Base-by-base conservation (phyloP, 2,113 vertebrate species). In the Morone saxatilis region DNA sequence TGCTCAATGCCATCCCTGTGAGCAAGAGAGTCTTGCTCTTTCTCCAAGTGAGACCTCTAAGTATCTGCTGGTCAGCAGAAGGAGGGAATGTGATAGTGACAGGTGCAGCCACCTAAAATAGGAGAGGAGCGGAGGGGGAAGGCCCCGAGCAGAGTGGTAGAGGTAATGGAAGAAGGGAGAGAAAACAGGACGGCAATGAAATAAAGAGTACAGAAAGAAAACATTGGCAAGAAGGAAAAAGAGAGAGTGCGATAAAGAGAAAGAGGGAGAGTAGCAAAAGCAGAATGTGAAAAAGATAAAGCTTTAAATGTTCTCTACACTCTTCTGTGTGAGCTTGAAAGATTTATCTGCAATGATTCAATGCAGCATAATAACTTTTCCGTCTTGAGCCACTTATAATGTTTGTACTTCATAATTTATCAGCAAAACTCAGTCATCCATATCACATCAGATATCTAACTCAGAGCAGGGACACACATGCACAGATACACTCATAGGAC, bases 41-140 rank as follows among this genome's bases (percentile, higher is more conserved):
- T 87, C 88, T 85, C 80, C 77, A 71, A 90, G 85, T 54, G 62
- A 91, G 86, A 86, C 73, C 86, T 87, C 81, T 9, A 86, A 94
- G 71, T 94, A 95, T 96, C 90, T 93, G 94, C 94, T 88, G 92
- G 92, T 96, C 95, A 95, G 95, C 95, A 95, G 86, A 87, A 87
- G 83, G 74, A 92, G 91, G 94, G 91, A 96, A 96, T 92, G 94
- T 92, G 90, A 95, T 95, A 92, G 91, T 91, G 94, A 96, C 95
- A 96, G 95, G 94, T 96, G 95, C 94, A 91, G 85, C 77, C 86
- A 71, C 93, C 90, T 79, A 93, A 95, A 96, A 95, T 96, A 95
- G 90, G 84, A 88, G 80, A 48, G 82, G 71, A 76, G 88, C 7
- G 62, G 86, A 67, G 60, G 89, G 71, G 91, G 83, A 74, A 81